Evolutionary conservation across 1,140 invertebrate species (phyloP).

Genomic region (Antheraea pernyi): DNA sequence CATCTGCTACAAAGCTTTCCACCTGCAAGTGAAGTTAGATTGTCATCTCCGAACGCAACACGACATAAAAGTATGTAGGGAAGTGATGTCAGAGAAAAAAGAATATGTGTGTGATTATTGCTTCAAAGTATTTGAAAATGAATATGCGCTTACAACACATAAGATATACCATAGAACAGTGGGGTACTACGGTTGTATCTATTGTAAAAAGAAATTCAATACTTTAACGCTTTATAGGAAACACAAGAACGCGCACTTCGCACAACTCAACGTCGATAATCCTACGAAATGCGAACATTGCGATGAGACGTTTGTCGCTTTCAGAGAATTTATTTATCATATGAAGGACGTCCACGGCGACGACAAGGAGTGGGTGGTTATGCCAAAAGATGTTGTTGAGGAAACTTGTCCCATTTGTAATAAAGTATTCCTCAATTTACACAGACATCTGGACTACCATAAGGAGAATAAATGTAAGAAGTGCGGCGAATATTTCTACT

Average conservation of each 20-base stretch:
- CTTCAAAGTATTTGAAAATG: constrained; percentile 70
- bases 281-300: constrained; percentile 74
- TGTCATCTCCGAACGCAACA: constrained; percentile 72
- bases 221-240: constrained; percentile 61
- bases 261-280: constrained; percentile 62
- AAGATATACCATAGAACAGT: constrained; percentile 67
- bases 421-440: constrained; percentile 70
- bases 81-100: constrained; percentile 44
- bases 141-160: constrained; percentile 61
- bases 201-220: constrained; percentile 68
- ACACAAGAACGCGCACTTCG: constrained; percentile 70
- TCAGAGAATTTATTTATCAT: constrained; percentile 70
- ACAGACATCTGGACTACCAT: constrained; percentile 70
- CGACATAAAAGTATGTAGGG: constrained; percentile 48
- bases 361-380: constrained; percentile 68
- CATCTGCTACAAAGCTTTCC: constrained; percentile 74
- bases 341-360: constrained; percentile 67
- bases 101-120: constrained; percentile 73
- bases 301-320: constrained; percentile 68
- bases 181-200: constrained; percentile 69
- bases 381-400: constrained; percentile 62
- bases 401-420: constrained; percentile 71
- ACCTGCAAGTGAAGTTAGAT: constrained; percentile 73
- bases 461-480: constrained; percentile 75
- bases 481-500: constrained; percentile 72